phyloP scores from a whole-genome alignment of 2,888 invertebrate genomes.

The Eucera pruinosa region DNA sequence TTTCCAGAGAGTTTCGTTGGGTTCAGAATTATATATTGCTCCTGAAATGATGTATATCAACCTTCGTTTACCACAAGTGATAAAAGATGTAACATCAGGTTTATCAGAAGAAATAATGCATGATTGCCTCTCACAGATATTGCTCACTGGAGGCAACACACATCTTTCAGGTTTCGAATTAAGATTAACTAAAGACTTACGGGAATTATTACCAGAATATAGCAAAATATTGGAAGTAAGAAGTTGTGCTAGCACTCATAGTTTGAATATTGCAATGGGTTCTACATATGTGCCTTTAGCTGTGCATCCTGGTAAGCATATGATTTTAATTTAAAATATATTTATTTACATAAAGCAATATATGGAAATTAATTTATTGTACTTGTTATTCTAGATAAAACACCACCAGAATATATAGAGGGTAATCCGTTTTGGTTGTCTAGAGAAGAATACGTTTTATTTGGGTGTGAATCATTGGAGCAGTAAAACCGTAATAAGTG shows the following conservation, averaged over 20 bases:
- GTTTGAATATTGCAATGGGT: constrained; percentile 84
- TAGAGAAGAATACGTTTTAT: constrained; percentile 83
- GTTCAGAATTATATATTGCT: constrained; percentile 82
- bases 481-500: constrained; percentile 65
- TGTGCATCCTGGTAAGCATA: constrained; percentile 80
- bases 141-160: constrained; percentile 84
- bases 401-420: constrained; percentile 81
- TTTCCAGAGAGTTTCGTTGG: constrained; percentile 81
- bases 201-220: constrained; percentile 81
- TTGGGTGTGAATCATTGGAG: constrained; percentile 83
- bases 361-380: not conserved
- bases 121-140: constrained; percentile 83
- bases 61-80: constrained; percentile 82
- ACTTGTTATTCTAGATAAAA: constrained; percentile 77
- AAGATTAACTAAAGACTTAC: constrained; percentile 81
- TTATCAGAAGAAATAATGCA: constrained; percentile 79
- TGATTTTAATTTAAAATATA: not conserved
- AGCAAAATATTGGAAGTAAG: constrained; percentile 81
- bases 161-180: constrained; percentile 82
- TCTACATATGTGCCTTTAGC: constrained; percentile 83
- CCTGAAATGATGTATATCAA: constrained; percentile 84
- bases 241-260: constrained; percentile 82
- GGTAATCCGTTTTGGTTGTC: constrained; percentile 84
- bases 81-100: constrained; percentile 81
- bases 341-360: not conserved